Base-by-base conservation (phyloP, 1,140 invertebrate species). In the Choristoneura fumiferana region DNA sequence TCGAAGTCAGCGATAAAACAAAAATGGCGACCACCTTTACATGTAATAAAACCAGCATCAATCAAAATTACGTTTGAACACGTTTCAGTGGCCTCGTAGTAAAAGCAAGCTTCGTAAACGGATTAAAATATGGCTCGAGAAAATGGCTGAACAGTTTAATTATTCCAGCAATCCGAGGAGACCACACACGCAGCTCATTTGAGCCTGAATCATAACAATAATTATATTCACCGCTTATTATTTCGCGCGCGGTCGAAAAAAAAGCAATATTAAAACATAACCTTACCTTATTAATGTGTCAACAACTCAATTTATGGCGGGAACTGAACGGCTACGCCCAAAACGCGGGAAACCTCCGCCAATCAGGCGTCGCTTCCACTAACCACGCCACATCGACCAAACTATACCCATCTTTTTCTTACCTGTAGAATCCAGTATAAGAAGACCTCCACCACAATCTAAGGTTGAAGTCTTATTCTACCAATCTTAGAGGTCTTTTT, bases 191-290 rank as follows among this genome's bases (percentile, higher is more conserved):
- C 33, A 22, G 52, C 34, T 54, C 52, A 54, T 54, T 54, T 35
- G 34, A 54, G 14, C 52, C 33, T 54, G 34, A 54, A 54, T 36
- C 29, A 54, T 36, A 54, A 54, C 34, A 54, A 54, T 54, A 54
- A 54, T 54, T 54, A 29, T 54, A 54, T 54, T 54, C 52, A 54
- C 29, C 33, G 33, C 52, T 54, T 54, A 54, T 54, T 33, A 54
- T 54, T 54, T 54, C 33, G 52, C 52, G 52, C 52, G 52, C 37
- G 22, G 22, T 6, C 67, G 67, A 69, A 77, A 79, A 81, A 80
- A 79, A 81, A 76, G 69, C 71, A 76, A 77, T 79, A 81, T 83
- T 81, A 85, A 85, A 85, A 83, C 82, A 82, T 85, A 85, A 85
- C 83, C 75, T 82, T 54, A 73, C 67, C 76, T 85, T 87, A 87